Base-by-base conservation (phyloP, 2,797 vertebrate genomes). In the Clamator glandarius region DNA sequence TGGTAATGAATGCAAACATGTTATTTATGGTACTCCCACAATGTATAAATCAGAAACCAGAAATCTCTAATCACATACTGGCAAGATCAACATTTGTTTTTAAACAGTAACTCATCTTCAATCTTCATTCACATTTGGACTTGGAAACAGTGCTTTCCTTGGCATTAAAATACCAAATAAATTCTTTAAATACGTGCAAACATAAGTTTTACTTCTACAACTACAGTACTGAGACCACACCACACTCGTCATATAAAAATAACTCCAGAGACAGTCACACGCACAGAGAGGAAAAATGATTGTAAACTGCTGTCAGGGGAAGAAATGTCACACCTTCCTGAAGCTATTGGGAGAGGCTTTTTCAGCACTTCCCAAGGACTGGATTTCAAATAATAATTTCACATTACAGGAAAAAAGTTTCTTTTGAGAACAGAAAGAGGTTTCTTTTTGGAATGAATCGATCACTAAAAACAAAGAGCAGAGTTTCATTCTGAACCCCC, bases 151-250 rank as follows among this genome's bases (percentile, higher is more conserved):
- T 90, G 94, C 93, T 94, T 92, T 74, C 61, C 90, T 95, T 95
- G 93, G 93, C 87, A 78, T 93, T 83, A 75, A 75, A 55, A 90
- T 94, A 89, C 77, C 94, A 93, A 74, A 82, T 73, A 77, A 84
- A 74, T 54, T 78, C 54, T 58, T 95, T 82, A 82, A 95, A 89
- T 77, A 92, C 82, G 35, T 97, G 96, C 92, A 94, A 91, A 95
- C 55, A 3, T 67, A 72, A 70, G 35, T 82, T 68, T 72, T 62
- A 91, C 94, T 91, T 87, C 77, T 93, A 96, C 83, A 90, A 77
- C 89, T 86, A 91, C 88, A 96, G 87, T 93, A 91, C 55, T 88
- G 77, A 94, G 70, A 91, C 76, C 69, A 90, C 76, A 84, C 31
- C 59, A 95, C 21, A 23, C 59, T 67, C 24, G 51, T 89, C 51